Evolutionary conservation across 2,888 invertebrate species (phyloP).

Genomic region (Hirtodrosophila duncani): DNA sequence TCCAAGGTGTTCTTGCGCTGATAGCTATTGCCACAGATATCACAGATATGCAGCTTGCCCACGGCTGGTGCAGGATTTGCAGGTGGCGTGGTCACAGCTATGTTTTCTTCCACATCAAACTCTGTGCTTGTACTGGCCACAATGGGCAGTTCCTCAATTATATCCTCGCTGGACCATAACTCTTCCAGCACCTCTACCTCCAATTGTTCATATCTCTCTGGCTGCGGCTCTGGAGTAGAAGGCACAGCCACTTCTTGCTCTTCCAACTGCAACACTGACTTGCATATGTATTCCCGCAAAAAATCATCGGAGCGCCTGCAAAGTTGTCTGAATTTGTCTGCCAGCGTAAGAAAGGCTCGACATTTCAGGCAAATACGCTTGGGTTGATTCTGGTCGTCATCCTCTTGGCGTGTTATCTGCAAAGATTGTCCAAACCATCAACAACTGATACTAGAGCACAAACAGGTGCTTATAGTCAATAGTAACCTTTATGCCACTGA

Average conservation of each 20-base stretch:
- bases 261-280: slow-evolving; percentile 18
- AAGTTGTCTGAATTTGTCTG: slow-evolving; percentile 75
- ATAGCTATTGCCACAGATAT: slow-evolving; percentile 77
- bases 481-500: slow-evolving; percentile 68
- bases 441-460: background rate
- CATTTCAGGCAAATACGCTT: slow-evolving; percentile 74
- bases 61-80: background rate
- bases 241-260: background rate
- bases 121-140: no score
- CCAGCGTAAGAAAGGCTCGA: slow-evolving; percentile 67
- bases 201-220: slow-evolving; percentile 37
- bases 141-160: slow-evolving; percentile 20
- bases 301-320: slow-evolving; percentile 75
- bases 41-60: slow-evolving; percentile 69
- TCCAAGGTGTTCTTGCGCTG: slow-evolving; percentile 75
- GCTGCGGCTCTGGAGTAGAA: background rate
- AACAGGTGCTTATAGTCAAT: background rate
- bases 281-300: slow-evolving; percentile 64
- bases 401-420: slow-evolving; percentile 57
- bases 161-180: slow-evolving; percentile 51
- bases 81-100: slow-evolving; percentile 2
- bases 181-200: slow-evolving; percentile 52
- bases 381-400: no score
- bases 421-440: background rate
- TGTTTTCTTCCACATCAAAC: no score